Evolutionary conservation across 2,113 vertebrate genomes (phyloP), one percentile per base, ranked within the genome.

Genomic region (Sphyrna mokarran): DNA sequence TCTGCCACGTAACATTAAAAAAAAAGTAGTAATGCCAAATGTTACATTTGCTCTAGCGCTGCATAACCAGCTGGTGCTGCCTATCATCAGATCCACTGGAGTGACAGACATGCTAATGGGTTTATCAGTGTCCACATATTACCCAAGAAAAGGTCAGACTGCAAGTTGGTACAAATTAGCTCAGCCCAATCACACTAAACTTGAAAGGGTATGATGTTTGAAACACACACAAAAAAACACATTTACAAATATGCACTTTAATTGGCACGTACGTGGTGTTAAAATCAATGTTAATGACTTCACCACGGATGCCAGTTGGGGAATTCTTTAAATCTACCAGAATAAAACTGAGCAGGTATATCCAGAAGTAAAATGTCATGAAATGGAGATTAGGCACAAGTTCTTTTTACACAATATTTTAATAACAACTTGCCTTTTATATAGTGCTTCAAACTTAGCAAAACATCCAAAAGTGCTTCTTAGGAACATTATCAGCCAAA

Each of bases 101-200:
- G 89, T 68, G 89, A 93, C 37, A 93, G 89, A 93, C 89, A 9
- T 93, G 61, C 33, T 93, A 93, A 93, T 93, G n/a, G 63, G 33
- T 93, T 61, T 20, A 61, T 66, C 89, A 93, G 61, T 37, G 63
- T 58, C 89, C 61, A 93, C 61, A 37, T 58, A 93, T 66, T 63
- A 63, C 61, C 61, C 37, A 61, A 68, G 29, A 8, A 10, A 9
- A 63, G 61, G 89, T 93, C 89, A 93, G 33, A 16, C 14, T 93
- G 14, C 16, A 63, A 6, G 61, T 10, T n/a, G 63, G n/a, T 18
- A 1, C 16, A 33, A 93, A 66, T 18, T 33, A 61, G 87, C 14
- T 91, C 54, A 61, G 87, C 37, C 89, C 18, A 11, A 58, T 68
- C 89, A 66, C 63, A 66, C 37, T 93, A n/a, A n/a, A 91, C 58